Conservation (phyloP, 2,113 vertebrate species). For the Dasyprocta punctata region DNA sequence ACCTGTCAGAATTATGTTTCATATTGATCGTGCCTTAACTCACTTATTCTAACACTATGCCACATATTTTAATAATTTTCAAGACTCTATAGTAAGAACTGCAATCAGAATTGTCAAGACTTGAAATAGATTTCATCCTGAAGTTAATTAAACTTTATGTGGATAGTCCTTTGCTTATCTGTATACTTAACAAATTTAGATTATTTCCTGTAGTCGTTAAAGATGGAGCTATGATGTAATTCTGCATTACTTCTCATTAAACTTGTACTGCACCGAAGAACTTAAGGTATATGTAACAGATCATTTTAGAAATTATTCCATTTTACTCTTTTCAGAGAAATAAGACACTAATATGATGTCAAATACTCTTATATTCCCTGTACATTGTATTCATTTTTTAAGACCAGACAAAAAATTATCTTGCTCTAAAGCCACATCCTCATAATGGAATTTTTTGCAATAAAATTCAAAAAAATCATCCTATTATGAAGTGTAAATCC, state of each 20-base stretch:
- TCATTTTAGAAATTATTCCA: neutral
- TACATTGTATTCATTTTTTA: neutral
- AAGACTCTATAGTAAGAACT: slow-evolving; percentile 24
- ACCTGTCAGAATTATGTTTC: slow-evolving; percentile 64
- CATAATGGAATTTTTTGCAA: neutral
- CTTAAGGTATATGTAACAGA: neutral
- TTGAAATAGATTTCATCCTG: slow-evolving; percentile 65
- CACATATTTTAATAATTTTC: slow-evolving; percentile 69
- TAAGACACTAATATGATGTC: neutral
- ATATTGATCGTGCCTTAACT: slow-evolving; percentile 29
- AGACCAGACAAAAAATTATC: neutral
- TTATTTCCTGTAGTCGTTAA: neutral
- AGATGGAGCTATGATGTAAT: neutral
- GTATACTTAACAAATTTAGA: neutral
- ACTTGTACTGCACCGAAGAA: neutral
- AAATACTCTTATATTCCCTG: neutral
- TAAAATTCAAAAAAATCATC: slow-evolving; percentile 3
- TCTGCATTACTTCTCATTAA: neutral
- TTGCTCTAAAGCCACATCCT: neutral
- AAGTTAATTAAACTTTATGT: neutral
- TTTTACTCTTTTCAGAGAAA: neutral
- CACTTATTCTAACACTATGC: neutral
- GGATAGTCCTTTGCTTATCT: neutral
- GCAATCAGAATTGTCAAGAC: slow-evolving; percentile 32
- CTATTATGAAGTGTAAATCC: neutral